Percentiles rank a stretch among this genome's conserved stretches.
Evolutionary conservation across 2,113 vertebrate genomes (phyloP).

Genomic region (Chloropsis hardwickii): DNA sequence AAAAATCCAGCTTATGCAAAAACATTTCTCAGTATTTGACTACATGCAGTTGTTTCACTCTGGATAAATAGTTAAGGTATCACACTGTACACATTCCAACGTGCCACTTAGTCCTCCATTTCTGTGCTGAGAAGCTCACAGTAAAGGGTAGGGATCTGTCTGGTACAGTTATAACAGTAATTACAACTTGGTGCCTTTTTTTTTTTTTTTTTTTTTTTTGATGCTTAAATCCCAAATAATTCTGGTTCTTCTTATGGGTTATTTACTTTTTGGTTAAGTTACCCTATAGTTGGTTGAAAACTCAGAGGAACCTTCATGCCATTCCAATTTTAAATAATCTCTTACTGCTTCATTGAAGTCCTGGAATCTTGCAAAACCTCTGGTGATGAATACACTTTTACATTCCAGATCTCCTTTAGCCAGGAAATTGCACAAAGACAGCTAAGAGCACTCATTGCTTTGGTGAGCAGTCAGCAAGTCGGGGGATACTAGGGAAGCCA

Average conservation of each 20-base stretch:
- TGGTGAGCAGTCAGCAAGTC: constrained; percentile 15
- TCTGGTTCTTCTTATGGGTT: neutral
- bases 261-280: neutral
- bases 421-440: constrained; percentile 38
- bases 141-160: neutral
- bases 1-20: neutral
- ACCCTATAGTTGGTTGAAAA: neutral
- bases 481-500: neutral
- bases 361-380: constrained; percentile 51
- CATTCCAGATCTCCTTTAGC: constrained; percentile 50
- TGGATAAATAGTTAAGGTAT: accelerated
- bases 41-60: neutral
- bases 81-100: neutral
- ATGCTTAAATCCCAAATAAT: neutral
- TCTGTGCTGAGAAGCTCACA: neutral
- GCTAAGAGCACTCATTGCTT: neutral
- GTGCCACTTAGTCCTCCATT: neutral
- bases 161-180: neutral
- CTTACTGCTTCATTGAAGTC: constrained; percentile 26
- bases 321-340: constrained; percentile 34
- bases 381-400: constrained; percentile 35
- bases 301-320: neutral
- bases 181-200: neutral
- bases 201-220: neutral
- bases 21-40: neutral